These are phyloP conservation scores for Drosophila repleta DNA, from an alignment of 1,140 invertebrate genomes.

Conservation along the genomic window DNA sequence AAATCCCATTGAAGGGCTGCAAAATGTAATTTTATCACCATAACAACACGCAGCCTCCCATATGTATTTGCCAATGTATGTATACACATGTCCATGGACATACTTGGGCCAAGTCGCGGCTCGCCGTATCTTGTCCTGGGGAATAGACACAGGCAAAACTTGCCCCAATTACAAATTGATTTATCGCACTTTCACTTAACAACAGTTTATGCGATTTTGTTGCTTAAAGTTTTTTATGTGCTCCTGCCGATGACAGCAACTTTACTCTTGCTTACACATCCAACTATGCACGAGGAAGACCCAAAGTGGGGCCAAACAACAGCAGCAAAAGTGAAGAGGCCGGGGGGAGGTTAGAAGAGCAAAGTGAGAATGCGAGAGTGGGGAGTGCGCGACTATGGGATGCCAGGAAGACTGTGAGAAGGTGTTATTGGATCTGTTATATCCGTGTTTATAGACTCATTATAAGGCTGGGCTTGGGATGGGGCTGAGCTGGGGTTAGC, in stretches of 20 bases:
- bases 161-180: conserved; percentile 61
- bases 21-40: conserved; percentile 46
- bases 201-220: conserved; percentile 59
- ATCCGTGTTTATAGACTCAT: no score
- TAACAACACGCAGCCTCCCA: conserved; percentile 25
- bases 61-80: conserved; percentile 7
- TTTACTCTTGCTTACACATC: conserved; percentile 11
- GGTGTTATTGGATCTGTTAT: no score
- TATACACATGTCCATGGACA: neutral
- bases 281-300: neutral
- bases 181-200: conserved; percentile 57
- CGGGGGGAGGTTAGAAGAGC: no score
- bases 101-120: conserved; percentile 15
- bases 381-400: no score
- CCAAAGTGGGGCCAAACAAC: neutral
- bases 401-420: no score
- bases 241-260: conserved; percentile 22
- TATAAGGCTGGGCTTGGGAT: no score
- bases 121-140: neutral
- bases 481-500: no score
- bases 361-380: no score
- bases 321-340: no score
- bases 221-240: conserved; percentile 41
- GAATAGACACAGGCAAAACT: conserved; percentile 28
- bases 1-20: conserved; percentile 8